phyloP scores from a whole-genome alignment of 1,140 invertebrate genomes.

The Portunus trituberculatus region DNA sequence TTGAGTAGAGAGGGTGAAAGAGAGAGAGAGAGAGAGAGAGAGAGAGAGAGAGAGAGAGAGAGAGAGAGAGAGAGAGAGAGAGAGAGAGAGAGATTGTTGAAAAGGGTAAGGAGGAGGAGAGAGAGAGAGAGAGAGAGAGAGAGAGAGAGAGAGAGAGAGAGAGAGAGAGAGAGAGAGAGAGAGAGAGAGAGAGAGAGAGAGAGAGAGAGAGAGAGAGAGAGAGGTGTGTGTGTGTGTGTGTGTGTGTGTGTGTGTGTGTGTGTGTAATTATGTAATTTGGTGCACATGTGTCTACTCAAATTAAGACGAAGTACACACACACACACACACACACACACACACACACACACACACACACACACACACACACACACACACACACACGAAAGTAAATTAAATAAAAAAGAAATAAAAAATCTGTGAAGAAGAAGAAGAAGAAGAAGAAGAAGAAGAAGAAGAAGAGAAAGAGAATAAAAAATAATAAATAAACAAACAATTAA shows the following conservation, averaged over 20 bases:
- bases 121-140: no score
- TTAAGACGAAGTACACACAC: background rate
- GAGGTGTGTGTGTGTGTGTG: background rate
- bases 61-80: background rate
- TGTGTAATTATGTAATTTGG: background rate
- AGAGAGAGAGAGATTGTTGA: background rate
- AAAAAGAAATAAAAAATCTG: no score
- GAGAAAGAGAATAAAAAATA: no score
- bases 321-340: no score
- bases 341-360: no score
- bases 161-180: background rate
- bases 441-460: no score
- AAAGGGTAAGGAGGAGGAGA: no score
- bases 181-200: background rate
- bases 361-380: no score
- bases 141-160: background rate
- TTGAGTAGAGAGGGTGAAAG: background rate
- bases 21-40: background rate
- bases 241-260: constrained; percentile 20
- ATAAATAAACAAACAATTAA: no score
- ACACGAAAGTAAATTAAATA: no score
- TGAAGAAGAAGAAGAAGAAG: no score
- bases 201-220: background rate
- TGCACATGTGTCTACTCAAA: background rate
- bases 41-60: background rate